Base-by-base conservation (phyloP, 2,888 invertebrate genomes). In the Dione vanillae region DNA sequence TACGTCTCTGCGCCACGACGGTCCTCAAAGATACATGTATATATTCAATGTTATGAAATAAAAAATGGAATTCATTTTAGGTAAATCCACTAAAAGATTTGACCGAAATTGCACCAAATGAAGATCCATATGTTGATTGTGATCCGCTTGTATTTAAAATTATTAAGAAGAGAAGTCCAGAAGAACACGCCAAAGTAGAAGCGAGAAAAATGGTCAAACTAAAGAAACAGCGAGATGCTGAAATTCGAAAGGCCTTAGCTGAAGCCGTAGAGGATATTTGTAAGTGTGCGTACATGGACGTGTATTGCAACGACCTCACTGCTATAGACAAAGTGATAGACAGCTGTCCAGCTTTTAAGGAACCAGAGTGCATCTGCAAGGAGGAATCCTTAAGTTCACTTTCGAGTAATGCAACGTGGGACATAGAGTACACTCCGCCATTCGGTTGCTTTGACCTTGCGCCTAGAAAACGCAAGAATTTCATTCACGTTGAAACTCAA, bases 371-470 rank as follows among this genome's bases (percentile, higher is more conserved):
- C 67, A 69, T 91, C 14, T 93, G 93, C 59, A 78, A 86, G 56
- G 87, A 85, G 16, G 90, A 91, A 75, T 91, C 91, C 0, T 69
- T 92, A 16, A 91, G 92, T 74, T 91, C 92, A 11, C 74, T 92
- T 1, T 94, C 94, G 0, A 94, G 94, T 67, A 95, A 95, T 72
- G 95, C 94, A 1, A 96, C 96, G 69, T 94, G 95, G 85, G 96
- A 96, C 78, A 95, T 96, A 51, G 96, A 96, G 72, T 96, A 96
- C 66, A 96, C 96, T 0, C 96, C 96, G 0, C 96, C 96, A 0
- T 96, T 95, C 52, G 96, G 95, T 0, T 92, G 96, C 49, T 95
- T 96, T 65, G 95, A 94, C 76, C 92, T 95, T 1, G 91, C 94
- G 69, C 89, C 94, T 0, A 90, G 94, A 11, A 88, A 92, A 64